phyloP scores from a whole-genome alignment of 2,113 vertebrate species.

The Pholis gunnellus region DNA sequence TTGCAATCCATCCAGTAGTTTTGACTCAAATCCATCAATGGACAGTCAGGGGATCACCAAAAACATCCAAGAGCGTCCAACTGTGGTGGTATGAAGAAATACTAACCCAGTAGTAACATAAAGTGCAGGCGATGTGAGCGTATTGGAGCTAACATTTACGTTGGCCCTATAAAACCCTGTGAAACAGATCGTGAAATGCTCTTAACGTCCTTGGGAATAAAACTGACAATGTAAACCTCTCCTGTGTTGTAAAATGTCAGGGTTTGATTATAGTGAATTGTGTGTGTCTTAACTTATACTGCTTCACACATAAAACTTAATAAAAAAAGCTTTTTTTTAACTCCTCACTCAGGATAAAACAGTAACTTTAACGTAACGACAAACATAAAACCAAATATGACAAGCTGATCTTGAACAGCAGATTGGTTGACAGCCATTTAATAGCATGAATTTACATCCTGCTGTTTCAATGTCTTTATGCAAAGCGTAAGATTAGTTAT shows the following conservation, averaged over 20 bases:
- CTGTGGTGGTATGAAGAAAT: background rate
- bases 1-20: background rate
- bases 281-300: background rate
- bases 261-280: background rate
- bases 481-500: background rate
- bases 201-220: too few relatives aligned
- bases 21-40: background rate
- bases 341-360: background rate
- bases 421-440: background rate
- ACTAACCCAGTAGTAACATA: too few relatives aligned
- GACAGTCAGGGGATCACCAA: too few relatives aligned
- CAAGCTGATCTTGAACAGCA: background rate
- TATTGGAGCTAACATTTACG: too few relatives aligned
- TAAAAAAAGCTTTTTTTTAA: background rate
- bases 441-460: background rate
- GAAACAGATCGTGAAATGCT: too few relatives aligned
- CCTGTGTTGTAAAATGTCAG: too few relatives aligned
- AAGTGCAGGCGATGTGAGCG: too few relatives aligned
- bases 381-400: background rate
- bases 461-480: background rate
- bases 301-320: background rate
- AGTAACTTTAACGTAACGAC: background rate
- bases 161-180: too few relatives aligned
- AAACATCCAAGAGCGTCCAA: too few relatives aligned
- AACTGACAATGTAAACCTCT: too few relatives aligned